A percentile compares a stretch with the other conserved stretches of the same genome.
Conservation (phyloP, 2,888 invertebrate genomes). For the Leucophora obtusa region DNA sequence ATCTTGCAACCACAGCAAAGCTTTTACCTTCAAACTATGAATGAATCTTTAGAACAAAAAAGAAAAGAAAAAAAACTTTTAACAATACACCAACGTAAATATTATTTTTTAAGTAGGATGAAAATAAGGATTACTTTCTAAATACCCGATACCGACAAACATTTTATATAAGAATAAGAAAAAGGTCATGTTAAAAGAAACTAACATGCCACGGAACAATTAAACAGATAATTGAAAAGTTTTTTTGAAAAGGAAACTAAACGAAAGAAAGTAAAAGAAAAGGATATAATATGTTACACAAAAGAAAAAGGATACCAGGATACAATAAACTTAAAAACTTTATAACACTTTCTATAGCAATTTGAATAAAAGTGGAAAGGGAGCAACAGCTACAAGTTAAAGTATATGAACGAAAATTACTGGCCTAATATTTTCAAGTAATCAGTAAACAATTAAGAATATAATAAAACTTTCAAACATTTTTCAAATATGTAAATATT, state of each 20-base stretch:
- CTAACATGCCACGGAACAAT: slow-evolving; percentile 56
- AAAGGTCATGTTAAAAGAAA: slow-evolving; percentile 43
- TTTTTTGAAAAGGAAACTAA: slow-evolving; percentile 40
- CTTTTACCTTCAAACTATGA: not conserved
- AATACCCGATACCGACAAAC: slow-evolving; percentile 31
- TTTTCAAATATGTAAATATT: not conserved
- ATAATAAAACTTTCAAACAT: not conserved
- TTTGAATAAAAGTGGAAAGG: not conserved
- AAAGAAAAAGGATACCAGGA: not conserved
- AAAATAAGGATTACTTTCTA: slow-evolving; percentile 43
- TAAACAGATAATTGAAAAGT: slow-evolving; percentile 59
- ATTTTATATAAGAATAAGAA: slow-evolving; percentile 6
- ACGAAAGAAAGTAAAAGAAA: no score
- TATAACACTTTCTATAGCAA: slow-evolving; percentile 31
- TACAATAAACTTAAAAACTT: slow-evolving; percentile 22
- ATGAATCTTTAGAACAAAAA: not conserved
- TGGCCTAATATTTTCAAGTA: slow-evolving; percentile 12
- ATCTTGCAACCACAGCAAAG: not conserved
- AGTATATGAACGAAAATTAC: slow-evolving; percentile 12
- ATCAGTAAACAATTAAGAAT: slow-evolving; percentile 27
- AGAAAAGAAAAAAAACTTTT: slow-evolving; percentile 6
- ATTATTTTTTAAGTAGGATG: slow-evolving; percentile 34
- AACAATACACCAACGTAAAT: slow-evolving; percentile 22
- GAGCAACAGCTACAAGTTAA: not conserved
- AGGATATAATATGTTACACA: not conserved